Evolutionary conservation across 2,888 invertebrate species (phyloP).

Genomic region (Eristalinus aeneus): DNA sequence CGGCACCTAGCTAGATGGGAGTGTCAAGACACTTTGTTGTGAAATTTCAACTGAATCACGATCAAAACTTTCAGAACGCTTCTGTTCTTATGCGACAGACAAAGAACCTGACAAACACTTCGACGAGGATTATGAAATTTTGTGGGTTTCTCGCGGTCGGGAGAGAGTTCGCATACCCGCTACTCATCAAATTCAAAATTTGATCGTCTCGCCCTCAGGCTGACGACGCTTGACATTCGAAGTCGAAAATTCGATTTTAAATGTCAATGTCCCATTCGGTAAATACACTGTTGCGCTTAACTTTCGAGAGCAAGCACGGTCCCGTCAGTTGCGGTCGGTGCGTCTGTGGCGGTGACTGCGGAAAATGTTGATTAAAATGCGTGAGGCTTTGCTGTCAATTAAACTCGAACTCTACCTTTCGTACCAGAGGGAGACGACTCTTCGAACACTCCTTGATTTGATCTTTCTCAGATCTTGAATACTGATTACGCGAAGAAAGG

Average conservation of each 20-base stretch:
- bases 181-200: not conserved
- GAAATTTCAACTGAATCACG: not conserved
- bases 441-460: not conserved
- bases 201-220: not conserved
- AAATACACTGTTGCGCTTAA: too few species aligned
- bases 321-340: not conserved
- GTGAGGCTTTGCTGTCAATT: conserved; percentile 46
- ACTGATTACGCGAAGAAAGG: not conserved
- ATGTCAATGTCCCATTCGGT: not conserved
- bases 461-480: not conserved
- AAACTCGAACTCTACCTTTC: not conserved
- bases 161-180: not conserved
- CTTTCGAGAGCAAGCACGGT: too few species aligned
- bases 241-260: not conserved
- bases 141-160: not conserved
- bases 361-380: conserved; percentile 34
- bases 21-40: not conserved
- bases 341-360: not conserved
- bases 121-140: not conserved
- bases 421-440: not conserved
- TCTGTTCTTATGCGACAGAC: not conserved
- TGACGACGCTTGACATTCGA: not conserved
- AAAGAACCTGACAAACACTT: not conserved
- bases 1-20: not conserved
- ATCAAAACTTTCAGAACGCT: not conserved